Base-by-base conservation (phyloP, 2,797 vertebrate species). In the Clarias platycephalus region DNA sequence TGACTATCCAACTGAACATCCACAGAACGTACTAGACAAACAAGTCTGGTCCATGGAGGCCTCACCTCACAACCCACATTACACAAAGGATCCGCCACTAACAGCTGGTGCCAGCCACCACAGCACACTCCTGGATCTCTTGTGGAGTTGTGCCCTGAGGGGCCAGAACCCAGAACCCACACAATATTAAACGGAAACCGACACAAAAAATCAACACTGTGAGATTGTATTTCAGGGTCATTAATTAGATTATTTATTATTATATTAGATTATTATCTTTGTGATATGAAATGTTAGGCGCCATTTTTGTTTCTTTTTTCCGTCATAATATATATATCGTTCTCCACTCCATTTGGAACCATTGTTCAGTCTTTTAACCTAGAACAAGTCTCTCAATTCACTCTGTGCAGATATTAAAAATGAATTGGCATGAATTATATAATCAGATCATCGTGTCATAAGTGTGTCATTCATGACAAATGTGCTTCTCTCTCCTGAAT, bases 321-420 rank as follows among this genome's bases (percentile, higher is more conserved):
- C 53, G 71, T 84, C 16, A 2, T 37, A 55, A 16, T 57, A 16
- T 31, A 10, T 22, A 15, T 24, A 24, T 58, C 49, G 34, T 76
- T 37, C 49, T 55, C 12, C 26, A 31, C 0, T 22, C 74, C 20
- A 24, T 77, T 77, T 37, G 7, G 76, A 87, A 72, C 63, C 80
- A 84, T 84, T 5, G n/a, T 79, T 80, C 78, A 75, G 67, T 80
- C 84, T 64, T 72, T 82, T 80, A 86, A 87, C 80, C 77, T 26
- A 84, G 80, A 88, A 84, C 84, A 86, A 83, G 67, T 86, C 60
- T 79, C 82, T 83, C 80, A 80, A 84, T 87, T 86, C 83, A 84
- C 68, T 86, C 78, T 83, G 60, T 68, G 76, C 55, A 68, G 64
- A 82, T 72, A 80, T 88, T 85, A 74, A 89, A 90, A 89, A 88